A percentile compares a stretch with the other conserved stretches of the same genome.
phyloP scores from a whole-genome alignment of 2,888 invertebrate species.

The Escarpia spicata region DNA sequence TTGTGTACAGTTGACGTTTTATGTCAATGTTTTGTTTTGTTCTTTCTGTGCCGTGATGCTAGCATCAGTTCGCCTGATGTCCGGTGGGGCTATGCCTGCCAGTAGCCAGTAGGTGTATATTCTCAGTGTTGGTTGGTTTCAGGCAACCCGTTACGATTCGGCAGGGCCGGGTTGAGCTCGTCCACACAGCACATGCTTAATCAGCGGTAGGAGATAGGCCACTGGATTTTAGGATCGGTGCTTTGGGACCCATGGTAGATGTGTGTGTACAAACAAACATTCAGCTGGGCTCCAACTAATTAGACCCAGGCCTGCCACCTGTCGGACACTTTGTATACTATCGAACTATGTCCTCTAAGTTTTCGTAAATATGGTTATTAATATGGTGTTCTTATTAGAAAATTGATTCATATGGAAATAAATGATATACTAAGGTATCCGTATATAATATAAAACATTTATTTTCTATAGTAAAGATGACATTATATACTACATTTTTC shows the following conservation, averaged over 20 bases:
- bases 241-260: not conserved
- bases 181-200: too few relatives aligned
- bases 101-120: too few relatives aligned
- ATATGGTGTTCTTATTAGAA: not conserved
- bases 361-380: not conserved
- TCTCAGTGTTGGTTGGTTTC: too few relatives aligned
- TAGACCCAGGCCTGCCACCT: not conserved
- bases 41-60: too few relatives aligned
- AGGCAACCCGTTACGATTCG: too few relatives aligned
- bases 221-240: too few relatives aligned
- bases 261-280: not conserved
- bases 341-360: not conserved
- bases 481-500: not conserved
- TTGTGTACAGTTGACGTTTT: too few relatives aligned
- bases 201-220: too few relatives aligned
- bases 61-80: too few relatives aligned
- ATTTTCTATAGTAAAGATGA: not conserved
- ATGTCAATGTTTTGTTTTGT: too few relatives aligned
- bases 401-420: not conserved
- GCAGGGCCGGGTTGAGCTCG: too few relatives aligned
- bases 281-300: not conserved
- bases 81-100: too few relatives aligned
- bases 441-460: not conserved
- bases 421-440: not conserved
- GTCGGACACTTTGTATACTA: not conserved